phyloP scores from a whole-genome alignment of 2,797 vertebrate species.

The Enteromius radiatus region DNA sequence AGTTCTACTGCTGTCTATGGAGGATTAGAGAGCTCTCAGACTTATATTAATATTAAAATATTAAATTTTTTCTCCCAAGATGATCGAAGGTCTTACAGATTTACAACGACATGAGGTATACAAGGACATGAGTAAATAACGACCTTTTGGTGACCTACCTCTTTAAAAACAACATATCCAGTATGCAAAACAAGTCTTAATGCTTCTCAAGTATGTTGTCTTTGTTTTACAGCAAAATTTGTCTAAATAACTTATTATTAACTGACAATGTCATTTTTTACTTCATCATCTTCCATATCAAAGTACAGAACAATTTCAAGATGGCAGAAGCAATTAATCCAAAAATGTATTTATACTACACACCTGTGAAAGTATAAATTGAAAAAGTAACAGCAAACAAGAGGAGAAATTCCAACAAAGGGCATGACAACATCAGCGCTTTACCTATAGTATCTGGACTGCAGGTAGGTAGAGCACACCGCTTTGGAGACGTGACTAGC shows the following conservation, averaged over 20 bases:
- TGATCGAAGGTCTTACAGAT: background rate
- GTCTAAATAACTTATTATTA: background rate
- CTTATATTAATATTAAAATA: too few relatives aligned
- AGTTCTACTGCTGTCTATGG: background rate
- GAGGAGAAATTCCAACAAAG: background rate
- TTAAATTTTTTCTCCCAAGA: too few relatives aligned
- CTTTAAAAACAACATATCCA: background rate
- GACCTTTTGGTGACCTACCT: background rate
- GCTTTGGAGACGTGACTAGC: constrained; percentile 99
- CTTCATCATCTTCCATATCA: background rate
- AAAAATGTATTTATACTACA: background rate
- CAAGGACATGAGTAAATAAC: background rate
- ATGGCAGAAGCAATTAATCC: background rate
- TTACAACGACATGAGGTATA: background rate
- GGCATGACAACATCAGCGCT: constrained; percentile 48
- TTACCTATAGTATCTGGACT: constrained; percentile 99
- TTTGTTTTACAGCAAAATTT: background rate
- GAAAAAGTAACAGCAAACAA: too few relatives aligned
- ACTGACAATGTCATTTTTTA: background rate
- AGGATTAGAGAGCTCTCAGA: background rate
- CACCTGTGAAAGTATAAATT: constrained; percentile 11
- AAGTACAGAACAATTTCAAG: background rate
- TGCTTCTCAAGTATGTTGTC: background rate
- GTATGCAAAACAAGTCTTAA: background rate
- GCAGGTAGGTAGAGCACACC: constrained; percentile 97